phyloP scores from a whole-genome alignment of 2,888 invertebrate genomes.

The Acanthosoma haemorrhoidale region DNA sequence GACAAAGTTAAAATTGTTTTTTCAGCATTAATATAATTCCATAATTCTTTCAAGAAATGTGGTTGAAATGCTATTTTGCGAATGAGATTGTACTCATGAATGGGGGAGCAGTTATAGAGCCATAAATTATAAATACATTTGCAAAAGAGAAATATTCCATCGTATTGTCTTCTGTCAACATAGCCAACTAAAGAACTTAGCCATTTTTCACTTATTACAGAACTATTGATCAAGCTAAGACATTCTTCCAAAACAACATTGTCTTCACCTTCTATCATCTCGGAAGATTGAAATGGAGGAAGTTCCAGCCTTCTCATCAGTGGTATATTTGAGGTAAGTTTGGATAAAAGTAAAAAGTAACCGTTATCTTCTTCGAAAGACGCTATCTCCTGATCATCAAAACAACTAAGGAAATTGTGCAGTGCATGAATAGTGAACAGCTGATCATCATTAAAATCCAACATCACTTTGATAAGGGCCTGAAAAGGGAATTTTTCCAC shows the following conservation, averaged over 20 bases:
- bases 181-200: constrained; percentile 21
- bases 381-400: neutral
- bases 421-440: neutral
- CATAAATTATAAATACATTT: constrained; percentile 32
- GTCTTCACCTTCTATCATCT: neutral
- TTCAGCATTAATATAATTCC: constrained; percentile 25
- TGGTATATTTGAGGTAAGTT: neutral
- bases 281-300: neutral
- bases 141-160: constrained; percentile 1
- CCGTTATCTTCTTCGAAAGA: neutral
- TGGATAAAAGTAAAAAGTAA: neutral
- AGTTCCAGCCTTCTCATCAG: neutral
- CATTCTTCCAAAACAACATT: neutral
- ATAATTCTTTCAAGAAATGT: constrained; percentile 29
- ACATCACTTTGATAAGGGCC: neutral
- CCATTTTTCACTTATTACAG: constrained; percentile 30
- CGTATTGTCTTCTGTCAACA: constrained; percentile 25
- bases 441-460: neutral
- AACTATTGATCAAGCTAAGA: neutral
- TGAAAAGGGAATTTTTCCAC: neutral
- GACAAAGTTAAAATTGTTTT: constrained; percentile 25
- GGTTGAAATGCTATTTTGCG: constrained; percentile 25
- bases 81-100: neutral
- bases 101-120: constrained; percentile 22
- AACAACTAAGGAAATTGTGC: neutral